These are phyloP conservation scores for Epinephelus moara DNA, from an alignment of 2,113 vertebrate species.

Conservation along the genomic window DNA sequence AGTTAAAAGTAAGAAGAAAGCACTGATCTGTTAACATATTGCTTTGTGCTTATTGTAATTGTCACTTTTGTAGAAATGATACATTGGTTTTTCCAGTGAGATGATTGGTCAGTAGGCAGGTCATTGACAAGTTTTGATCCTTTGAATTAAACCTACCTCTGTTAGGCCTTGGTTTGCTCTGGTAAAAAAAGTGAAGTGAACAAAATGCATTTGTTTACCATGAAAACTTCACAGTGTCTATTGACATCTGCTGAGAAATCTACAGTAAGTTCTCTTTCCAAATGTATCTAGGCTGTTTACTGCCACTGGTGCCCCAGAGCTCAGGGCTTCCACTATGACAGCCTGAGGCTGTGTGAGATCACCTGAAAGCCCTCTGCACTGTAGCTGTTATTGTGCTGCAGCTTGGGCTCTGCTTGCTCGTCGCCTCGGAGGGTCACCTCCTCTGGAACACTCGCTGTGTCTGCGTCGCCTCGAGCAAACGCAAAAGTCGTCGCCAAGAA, in stretches of 20 bases:
- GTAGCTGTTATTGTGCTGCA: neutral
- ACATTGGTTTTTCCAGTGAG: neutral
- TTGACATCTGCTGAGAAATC: neutral
- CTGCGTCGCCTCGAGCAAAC: constrained; percentile 11
- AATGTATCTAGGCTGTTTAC: neutral
- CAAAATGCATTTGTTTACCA: neutral
- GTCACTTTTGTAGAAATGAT: neutral
- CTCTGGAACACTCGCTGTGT: neutral
- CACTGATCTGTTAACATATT: too few species aligned
- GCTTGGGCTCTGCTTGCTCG: neutral
- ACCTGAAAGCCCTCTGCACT: neutral
- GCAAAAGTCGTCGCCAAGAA: constrained; percentile 11
- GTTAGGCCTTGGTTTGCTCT: neutral
- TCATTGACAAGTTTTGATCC: neutral
- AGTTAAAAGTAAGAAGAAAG: too few species aligned
- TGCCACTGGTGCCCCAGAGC: neutral
- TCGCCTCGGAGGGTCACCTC: constrained; percentile 10
- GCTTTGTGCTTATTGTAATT: too few species aligned
- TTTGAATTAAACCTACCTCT: neutral
- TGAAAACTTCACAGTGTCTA: neutral
- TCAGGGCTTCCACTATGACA: neutral
- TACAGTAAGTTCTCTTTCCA: neutral
- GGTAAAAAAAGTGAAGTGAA: neutral
- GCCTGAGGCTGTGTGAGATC: constrained; percentile 28
- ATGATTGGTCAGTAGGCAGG: neutral